phyloP scores from a whole-genome alignment of 1,140 invertebrate species.

The Artemia franciscana region DNA sequence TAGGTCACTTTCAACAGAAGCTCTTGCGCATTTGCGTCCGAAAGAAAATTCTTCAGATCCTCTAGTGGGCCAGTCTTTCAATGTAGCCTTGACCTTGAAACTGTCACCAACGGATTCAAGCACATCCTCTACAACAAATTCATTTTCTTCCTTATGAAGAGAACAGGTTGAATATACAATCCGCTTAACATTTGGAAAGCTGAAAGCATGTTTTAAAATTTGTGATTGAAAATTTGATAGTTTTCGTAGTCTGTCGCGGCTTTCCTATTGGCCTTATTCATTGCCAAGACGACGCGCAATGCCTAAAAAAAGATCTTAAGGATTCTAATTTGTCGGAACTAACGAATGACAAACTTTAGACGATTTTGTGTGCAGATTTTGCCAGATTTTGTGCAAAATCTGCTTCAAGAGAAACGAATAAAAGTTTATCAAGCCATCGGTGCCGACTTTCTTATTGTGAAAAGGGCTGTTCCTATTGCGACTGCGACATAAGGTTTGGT shows the following conservation, averaged over 20 bases:
- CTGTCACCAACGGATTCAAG: constrained; percentile 30
- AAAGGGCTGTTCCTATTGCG: too few species aligned
- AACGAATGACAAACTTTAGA: too few species aligned
- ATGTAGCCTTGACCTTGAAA: constrained; percentile 12
- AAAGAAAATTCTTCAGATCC: constrained; percentile 27
- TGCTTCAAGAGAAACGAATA: too few species aligned
- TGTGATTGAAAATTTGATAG: constrained; percentile 59
- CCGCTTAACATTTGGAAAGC: constrained; percentile 54
- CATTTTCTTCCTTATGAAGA: constrained; percentile 68
- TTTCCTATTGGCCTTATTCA: constrained; percentile 13
- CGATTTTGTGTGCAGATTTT: too few species aligned
- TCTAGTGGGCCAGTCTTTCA: constrained; percentile 13
- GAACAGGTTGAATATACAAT: constrained; percentile 93
- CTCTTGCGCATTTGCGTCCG: constrained; percentile 40
- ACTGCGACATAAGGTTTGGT: too few species aligned
- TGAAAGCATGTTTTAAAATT: constrained; percentile 60
- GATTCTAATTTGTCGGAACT: too few species aligned
- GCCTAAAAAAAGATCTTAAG: neutral
- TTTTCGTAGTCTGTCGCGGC: constrained; percentile 35
- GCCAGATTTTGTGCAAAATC: too few species aligned
- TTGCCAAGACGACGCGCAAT: neutral
- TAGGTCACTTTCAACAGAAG: constrained; percentile 40
- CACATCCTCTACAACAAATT: constrained; percentile 45
- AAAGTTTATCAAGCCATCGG: too few species aligned
- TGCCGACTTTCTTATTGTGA: too few species aligned